A percentile compares a stretch with the other conserved stretches of the same genome.
Evolutionary conservation across 2,113 vertebrate species (phyloP).

Genomic region (Callaeas wilsoni): DNA sequence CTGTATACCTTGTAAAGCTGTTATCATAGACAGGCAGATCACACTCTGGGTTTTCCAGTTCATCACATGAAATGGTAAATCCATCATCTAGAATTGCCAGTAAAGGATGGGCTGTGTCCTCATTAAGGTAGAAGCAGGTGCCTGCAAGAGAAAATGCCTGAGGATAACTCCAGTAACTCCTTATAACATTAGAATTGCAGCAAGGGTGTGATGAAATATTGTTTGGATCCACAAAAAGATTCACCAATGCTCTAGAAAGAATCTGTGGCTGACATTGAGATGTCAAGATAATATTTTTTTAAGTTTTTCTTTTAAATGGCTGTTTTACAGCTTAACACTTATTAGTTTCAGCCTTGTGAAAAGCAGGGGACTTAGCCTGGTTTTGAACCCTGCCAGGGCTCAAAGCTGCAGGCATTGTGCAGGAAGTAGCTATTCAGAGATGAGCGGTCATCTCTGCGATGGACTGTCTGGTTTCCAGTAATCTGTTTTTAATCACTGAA

Average conservation of each 20-base stretch:
- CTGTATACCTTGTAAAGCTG: constrained; percentile 81
- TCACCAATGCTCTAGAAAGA: not conserved
- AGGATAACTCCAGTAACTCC: not conserved
- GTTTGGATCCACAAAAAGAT: not conserved
- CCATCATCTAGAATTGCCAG: constrained; percentile 87
- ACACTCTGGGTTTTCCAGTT: constrained; percentile 74
- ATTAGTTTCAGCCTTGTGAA: not conserved
- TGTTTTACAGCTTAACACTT: not conserved
- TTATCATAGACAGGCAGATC: constrained; percentile 75
- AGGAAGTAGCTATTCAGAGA: not conserved
- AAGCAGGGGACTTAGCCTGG: not conserved
- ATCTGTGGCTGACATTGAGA: not conserved
- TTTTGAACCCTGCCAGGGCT: not conserved
- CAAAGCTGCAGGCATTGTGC: not conserved
- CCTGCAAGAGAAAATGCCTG: constrained; percentile 70
- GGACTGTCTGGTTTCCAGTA: not conserved
- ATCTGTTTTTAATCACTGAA: not conserved
- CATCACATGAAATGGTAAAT: constrained; percentile 80
- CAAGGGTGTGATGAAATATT: not conserved
- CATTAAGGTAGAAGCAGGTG: constrained; percentile 83
- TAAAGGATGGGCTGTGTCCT: constrained; percentile 86
- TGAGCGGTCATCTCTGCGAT: not conserved
- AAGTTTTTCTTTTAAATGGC: not conserved
- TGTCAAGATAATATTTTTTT: not conserved
- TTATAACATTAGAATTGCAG: not conserved